phyloP scores from a whole-genome alignment of 2,113 vertebrate species.

The Pachyramphus minor region DNA sequence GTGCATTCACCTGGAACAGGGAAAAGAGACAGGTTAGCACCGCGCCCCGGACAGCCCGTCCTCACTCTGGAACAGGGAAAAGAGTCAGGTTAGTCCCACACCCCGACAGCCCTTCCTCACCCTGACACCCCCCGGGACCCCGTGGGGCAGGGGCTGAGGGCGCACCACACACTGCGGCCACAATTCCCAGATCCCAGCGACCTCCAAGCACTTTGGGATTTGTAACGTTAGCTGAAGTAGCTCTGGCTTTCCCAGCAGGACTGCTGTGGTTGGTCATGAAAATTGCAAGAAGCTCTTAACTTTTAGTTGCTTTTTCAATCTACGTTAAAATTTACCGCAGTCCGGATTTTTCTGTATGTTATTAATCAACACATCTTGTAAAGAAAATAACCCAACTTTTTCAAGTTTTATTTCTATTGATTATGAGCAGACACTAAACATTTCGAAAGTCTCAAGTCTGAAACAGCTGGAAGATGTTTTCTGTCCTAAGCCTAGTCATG shows the following conservation, averaged over 20 bases:
- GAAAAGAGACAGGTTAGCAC: constrained; percentile 78
- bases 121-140: neutral
- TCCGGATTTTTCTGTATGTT: neutral
- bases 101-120: neutral
- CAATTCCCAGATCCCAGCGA: neutral
- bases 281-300: neutral
- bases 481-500: neutral
- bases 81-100: neutral
- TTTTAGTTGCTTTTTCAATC: neutral
- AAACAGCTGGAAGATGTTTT: neutral
- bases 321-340: neutral
- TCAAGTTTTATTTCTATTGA: neutral
- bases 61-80: neutral
- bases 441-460: neutral
- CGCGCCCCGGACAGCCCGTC: neutral
- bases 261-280: neutral
- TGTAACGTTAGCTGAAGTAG: neutral
- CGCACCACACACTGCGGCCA: fast-evolving
- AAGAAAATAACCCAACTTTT: neutral
- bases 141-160: neutral
- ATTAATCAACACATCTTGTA: neutral
- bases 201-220: fast-evolving
- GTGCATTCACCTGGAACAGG: constrained; percentile 93
- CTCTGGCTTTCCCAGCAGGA: neutral
- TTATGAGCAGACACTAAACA: neutral